phyloP scores from a whole-genome alignment of 2,888 invertebrate species.

The Clostera curtula region DNA sequence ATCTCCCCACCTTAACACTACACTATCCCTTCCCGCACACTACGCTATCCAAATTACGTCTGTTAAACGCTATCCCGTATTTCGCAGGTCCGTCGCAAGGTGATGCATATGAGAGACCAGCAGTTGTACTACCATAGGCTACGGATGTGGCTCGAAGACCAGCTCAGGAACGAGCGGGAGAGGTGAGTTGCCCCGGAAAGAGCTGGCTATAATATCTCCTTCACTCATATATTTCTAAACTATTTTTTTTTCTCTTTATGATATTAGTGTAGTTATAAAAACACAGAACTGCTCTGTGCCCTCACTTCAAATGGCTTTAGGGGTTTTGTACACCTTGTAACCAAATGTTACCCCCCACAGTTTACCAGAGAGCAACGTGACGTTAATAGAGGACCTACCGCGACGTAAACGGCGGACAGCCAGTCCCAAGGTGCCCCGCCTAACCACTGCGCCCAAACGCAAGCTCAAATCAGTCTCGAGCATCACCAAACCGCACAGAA shows the following conservation, averaged over 20 bases:
- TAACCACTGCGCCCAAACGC: slow-evolving; percentile 43
- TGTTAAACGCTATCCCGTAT: background rate
- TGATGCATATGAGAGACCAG: slow-evolving; percentile 67
- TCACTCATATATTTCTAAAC: too few relatives aligned
- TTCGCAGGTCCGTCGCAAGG: slow-evolving; percentile 59
- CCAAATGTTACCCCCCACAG: too few relatives aligned
- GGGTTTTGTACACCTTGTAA: too few relatives aligned
- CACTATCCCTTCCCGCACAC: background rate
- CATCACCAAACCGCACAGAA: slow-evolving; percentile 40
- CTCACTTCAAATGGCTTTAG: too few relatives aligned
- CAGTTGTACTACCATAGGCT: slow-evolving; percentile 64
- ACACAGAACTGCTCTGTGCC: too few relatives aligned
- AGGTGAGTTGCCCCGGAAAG: slow-evolving; percentile 32
- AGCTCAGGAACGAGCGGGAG: slow-evolving; percentile 50
- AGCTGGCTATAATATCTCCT: too few relatives aligned
- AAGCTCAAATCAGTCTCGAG: slow-evolving; percentile 45
- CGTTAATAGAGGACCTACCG: slow-evolving; percentile 45
- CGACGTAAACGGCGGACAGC: slow-evolving; percentile 39
- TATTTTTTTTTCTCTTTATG: too few relatives aligned
- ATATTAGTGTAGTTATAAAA: too few relatives aligned
- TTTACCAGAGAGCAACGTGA: slow-evolving; percentile 45
- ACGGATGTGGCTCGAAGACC: slow-evolving; percentile 62
- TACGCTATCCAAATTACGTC: background rate
- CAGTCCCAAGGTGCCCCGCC: slow-evolving; percentile 40
- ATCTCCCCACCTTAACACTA: too few relatives aligned